Evolutionary conservation across 2,797 vertebrate genomes (phyloP), one percentile per base, ranked within the genome.

Genomic region (Leptoclinus maculatus): DNA sequence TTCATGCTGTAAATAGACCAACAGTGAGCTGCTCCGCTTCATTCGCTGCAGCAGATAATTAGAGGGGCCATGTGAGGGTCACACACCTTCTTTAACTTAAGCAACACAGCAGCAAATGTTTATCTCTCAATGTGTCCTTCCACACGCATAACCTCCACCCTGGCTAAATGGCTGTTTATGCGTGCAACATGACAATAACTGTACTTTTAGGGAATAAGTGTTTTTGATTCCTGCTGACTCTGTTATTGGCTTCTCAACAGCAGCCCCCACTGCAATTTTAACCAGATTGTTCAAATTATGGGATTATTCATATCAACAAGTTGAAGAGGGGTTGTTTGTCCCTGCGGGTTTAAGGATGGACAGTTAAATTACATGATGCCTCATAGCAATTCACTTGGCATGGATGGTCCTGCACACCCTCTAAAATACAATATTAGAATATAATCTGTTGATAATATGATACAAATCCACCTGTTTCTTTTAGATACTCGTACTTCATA

Each of bases 121-220:
- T 85, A 85, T 66, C 79, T 83, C 49, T 56, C 65, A 84, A 70
- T 49, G 64, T 71, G 79, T 82, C 88, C 78, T 71, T 84, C 87
- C 71, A 84, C 83, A 76, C 74, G 51, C 74, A 19, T 83, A 89
- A 83, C 87, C 88, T 88, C 89, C 91, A 79, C 91, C 88, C 83
- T 60, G 60, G 67, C 76, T 83, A 93, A 95, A 95, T 93, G 72
- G 90, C 86, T 94, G 93, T 95, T 95, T 95, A 93, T 71, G 83
- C 54, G 19, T 64, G 85, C 87, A 88, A 60, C 76, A 27, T 58
- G 71, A 87, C 93, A 93, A 95, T 95, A 87, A 93, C 91, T 82
- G 86, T 92, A 91, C 87, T 93, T 94, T 91, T n/a, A 73, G 76
- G 51, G 84, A 94, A 95, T 91, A 92, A 92, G 91, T 90, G 89